phyloP scores from a whole-genome alignment of 2,888 invertebrate species.

The Spodoptera exigua region DNA sequence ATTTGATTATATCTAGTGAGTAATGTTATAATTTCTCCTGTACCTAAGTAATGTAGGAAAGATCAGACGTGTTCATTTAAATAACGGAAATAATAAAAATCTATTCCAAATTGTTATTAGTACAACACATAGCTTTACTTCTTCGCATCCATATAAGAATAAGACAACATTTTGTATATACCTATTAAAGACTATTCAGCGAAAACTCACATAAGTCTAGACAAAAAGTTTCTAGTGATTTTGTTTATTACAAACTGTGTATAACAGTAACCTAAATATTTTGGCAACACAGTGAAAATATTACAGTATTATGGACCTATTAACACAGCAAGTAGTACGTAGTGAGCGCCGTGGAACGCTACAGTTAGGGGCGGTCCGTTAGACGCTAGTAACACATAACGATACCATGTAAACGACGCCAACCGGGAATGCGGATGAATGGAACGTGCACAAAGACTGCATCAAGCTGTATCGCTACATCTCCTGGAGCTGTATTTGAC shows the following conservation, averaged over 20 bases:
- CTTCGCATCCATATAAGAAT: too few relatives aligned
- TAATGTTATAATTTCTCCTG: too few relatives aligned
- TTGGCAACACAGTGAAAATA: slow-evolving; percentile 54
- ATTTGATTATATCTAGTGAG: not conserved
- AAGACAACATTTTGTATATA: too few relatives aligned
- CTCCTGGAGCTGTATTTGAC: slow-evolving; percentile 24
- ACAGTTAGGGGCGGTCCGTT: slow-evolving; percentile 75
- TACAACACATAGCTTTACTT: too few relatives aligned
- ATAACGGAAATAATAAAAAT: too few relatives aligned
- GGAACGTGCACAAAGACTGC: slow-evolving; percentile 58
- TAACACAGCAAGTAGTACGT: slow-evolving; percentile 74
- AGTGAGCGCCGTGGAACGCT: slow-evolving; percentile 63
- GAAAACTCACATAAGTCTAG: too few relatives aligned
- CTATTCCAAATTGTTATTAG: too few relatives aligned
- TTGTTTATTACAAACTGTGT: slow-evolving; percentile 10
- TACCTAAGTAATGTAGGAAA: too few relatives aligned
- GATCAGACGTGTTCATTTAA: too few relatives aligned
- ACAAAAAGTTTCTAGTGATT: too few relatives aligned
- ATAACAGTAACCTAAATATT: slow-evolving; percentile 60
- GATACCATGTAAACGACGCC: slow-evolving; percentile 56
- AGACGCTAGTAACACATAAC: slow-evolving; percentile 62
- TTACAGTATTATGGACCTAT: slow-evolving; percentile 62
- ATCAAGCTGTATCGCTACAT: slow-evolving; percentile 31
- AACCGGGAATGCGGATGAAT: slow-evolving; percentile 72
- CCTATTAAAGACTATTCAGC: too few relatives aligned